phyloP scores from a whole-genome alignment of 2,113 vertebrate genomes.

The Hirundichthys speculiger region DNA sequence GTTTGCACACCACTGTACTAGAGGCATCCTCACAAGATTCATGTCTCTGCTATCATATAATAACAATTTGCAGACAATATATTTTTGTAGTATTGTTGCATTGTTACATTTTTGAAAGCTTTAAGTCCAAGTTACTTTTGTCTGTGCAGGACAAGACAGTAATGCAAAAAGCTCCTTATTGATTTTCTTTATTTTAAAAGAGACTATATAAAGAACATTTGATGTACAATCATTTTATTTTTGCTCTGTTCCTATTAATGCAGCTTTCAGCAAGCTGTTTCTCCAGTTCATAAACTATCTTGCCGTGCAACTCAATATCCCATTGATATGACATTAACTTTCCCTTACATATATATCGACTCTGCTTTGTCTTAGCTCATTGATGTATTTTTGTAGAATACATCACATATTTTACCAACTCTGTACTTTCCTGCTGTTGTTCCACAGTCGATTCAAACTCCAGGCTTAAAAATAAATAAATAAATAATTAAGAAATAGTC shows the following conservation, averaged over 20 bases:
- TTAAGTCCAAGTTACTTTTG: too few species aligned
- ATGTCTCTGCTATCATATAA: too few species aligned
- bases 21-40: too few species aligned
- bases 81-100: not conserved
- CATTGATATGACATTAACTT: conserved; percentile 39
- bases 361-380: conserved; percentile 37
- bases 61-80: not conserved
- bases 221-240: not conserved
- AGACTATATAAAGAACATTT: not conserved
- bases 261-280: conserved; percentile 15
- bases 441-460: conserved; percentile 24
- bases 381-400: conserved; percentile 40
- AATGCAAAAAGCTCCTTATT: not conserved
- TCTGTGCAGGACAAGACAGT: not conserved
- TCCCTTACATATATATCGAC: conserved; percentile 23
- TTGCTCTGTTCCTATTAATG: conserved; percentile 1
- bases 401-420: conserved; percentile 43
- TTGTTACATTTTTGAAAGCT: not conserved
- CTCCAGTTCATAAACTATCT: conserved; percentile 29
- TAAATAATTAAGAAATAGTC: too few species aligned
- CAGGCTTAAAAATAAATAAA: conserved; percentile 2
- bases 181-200: conserved; percentile 7
- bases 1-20: too few species aligned
- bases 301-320: conserved; percentile 16
- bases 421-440: conserved; percentile 19